A percentile compares a stretch with the other conserved stretches of the same genome.
Evolutionary conservation across 2,888 invertebrate genomes (phyloP).

Genomic region (Caenorhabditis plicata): DNA sequence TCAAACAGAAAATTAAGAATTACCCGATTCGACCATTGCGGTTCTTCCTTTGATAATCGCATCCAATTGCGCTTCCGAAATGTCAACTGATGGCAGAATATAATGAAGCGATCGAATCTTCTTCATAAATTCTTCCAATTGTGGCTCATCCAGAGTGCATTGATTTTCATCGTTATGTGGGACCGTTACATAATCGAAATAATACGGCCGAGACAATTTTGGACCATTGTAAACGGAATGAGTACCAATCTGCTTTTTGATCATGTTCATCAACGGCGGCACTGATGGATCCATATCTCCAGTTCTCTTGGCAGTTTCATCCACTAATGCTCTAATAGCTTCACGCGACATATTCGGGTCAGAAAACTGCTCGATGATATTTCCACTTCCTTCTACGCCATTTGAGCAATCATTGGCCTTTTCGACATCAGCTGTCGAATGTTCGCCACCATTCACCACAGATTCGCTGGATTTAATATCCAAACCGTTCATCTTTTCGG

Average conservation of each 20-base stretch:
- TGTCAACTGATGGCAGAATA: slow-evolving; percentile 16
- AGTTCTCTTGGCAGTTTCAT: slow-evolving; percentile 18
- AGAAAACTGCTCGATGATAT: slow-evolving; percentile 6
- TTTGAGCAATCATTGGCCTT: too few species aligned
- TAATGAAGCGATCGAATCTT: slow-evolving; percentile 17
- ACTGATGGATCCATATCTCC: too few species aligned
- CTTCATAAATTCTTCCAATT: slow-evolving; percentile 13
- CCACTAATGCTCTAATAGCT: slow-evolving; percentile 16
- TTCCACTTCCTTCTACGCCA: slow-evolving; percentile 11
- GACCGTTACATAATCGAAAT: slow-evolving; percentile 22
- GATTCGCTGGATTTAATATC: too few species aligned
- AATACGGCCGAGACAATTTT: slow-evolving; percentile 18
- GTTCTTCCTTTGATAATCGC: slow-evolving; percentile 11
- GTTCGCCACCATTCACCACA: too few species aligned
- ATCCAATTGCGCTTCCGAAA: slow-evolving; percentile 9
- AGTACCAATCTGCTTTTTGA: too few species aligned
- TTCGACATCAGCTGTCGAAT: not conserved
- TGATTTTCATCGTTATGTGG: slow-evolving; percentile 19
- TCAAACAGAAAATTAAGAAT: too few species aligned
- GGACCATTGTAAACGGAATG: not conserved
- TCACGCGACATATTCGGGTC: slow-evolving; percentile 6
- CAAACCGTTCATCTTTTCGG: too few species aligned
- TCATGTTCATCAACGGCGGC: too few species aligned
- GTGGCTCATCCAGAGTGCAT: slow-evolving; percentile 3
- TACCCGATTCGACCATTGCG: too few species aligned